Base-by-base conservation (phyloP, 2,888 invertebrate species). In the Lacanobia oleracea region DNA sequence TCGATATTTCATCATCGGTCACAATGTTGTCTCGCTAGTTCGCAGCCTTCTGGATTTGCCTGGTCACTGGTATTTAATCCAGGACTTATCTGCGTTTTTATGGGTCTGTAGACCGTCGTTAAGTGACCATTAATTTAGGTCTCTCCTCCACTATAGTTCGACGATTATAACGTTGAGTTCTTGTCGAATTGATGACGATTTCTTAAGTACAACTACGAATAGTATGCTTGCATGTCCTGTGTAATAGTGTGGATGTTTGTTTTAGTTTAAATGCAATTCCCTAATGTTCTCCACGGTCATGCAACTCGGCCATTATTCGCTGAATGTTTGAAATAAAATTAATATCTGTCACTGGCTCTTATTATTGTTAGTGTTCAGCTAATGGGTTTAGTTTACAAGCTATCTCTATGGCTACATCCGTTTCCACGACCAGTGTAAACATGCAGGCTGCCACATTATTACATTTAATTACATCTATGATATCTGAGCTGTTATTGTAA, bases 371-470 rank as follows among this genome's bases (percentile, higher is more conserved):
- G 79, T 76, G 65, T 74, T 79, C 65, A 65, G 50, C 65, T 56
- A 65, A 78, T 72, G 66, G 43, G 33, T 75, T 64, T 62, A 77
- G 68, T 78, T 68, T 66, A 57, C 53, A 56, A 65, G 54, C 68
- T 43, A 61, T 75, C 68, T 77, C 54, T 56, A 53, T 37, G 64
- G 43, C 48, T 56, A 56, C 75, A 75, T 77, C 81, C 81, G 81
- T 62, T 75, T 78, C 56, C 64, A 81, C 60, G 61, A 65, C 64
- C 37, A 65, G 27, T 65, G 50, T 69, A 59, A 81, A 78, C 65
- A 81, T 27, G 43, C 54, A 18, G 61, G 27, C 69, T 60, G 68
- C 50, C 56, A 63, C 53, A 65, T 57, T 51, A 43, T 80, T 56
- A 73, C 27, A 79, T 53, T 60, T 64, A 40, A 79, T 65, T 53